phyloP scores from a whole-genome alignment of 1,140 invertebrate species.

The Drosophila tropicalis region DNA sequence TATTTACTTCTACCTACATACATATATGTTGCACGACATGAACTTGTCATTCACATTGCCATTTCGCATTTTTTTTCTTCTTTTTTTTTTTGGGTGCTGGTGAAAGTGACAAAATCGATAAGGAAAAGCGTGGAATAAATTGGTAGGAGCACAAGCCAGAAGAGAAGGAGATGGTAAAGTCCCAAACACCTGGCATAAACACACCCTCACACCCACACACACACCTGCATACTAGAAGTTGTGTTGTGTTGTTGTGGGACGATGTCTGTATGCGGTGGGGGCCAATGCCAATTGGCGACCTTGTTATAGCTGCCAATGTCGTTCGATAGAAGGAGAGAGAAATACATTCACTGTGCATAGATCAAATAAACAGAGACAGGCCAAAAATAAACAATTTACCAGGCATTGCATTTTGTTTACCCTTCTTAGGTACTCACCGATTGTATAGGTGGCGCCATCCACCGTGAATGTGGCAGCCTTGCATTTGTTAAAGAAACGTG shows the following conservation, averaged over 20 bases:
- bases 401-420: constrained; percentile 3
- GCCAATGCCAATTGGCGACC: constrained; percentile 70
- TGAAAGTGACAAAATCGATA: constrained; percentile 38
- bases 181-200: not conserved
- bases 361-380: constrained; percentile 12
- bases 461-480: constrained; percentile 91
- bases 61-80: constrained; percentile 5
- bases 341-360: not conserved
- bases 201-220: not conserved
- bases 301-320: constrained; percentile 47
- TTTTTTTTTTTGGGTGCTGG: constrained; percentile 19
- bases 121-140: constrained; percentile 50
- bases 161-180: not conserved
- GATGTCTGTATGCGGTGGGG: not conserved
- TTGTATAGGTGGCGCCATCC: constrained; percentile 90
- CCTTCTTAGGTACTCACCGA: constrained; percentile 85
- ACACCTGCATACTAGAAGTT: not conserved
- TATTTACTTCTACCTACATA: not conserved
- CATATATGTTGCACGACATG: not conserved
- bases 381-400: constrained; percentile 10
- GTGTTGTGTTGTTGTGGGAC: not conserved
- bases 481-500: constrained; percentile 89
- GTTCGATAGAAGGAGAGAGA: constrained; percentile 2
- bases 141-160: constrained; percentile 11
- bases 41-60: constrained; percentile 35